These are phyloP conservation scores for Lycorma delicatula DNA, from an alignment of 1,140 invertebrate genomes.

Conservation along the genomic window DNA sequence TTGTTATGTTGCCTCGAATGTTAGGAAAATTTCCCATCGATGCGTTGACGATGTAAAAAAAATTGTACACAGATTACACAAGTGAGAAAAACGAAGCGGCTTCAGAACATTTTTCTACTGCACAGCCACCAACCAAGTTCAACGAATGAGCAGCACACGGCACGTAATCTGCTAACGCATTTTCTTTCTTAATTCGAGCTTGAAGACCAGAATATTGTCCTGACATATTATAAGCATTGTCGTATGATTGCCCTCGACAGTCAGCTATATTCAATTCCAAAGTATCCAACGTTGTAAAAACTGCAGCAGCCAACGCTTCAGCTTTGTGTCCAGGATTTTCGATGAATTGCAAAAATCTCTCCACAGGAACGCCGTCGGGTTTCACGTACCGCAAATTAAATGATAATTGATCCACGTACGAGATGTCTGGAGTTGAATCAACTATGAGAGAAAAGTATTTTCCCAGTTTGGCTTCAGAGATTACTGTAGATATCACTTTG, in stretches of 20 bases:
- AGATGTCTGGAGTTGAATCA: slow-evolving; percentile 29
- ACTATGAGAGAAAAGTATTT: slow-evolving; percentile 31
- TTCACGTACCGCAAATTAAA: slow-evolving; percentile 28
- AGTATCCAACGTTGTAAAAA: slow-evolving; percentile 10
- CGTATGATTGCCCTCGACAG: slow-evolving; percentile 28
- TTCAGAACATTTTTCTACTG: slow-evolving; percentile 28
- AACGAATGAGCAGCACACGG: slow-evolving; percentile 33
- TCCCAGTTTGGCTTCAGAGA: slow-evolving; percentile 19
- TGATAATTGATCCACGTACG: slow-evolving; percentile 27
- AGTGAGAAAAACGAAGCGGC: not conserved
- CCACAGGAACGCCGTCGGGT: not conserved
- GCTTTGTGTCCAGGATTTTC: slow-evolving; percentile 4
- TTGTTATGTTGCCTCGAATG: not conserved
- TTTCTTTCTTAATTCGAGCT: slow-evolving; percentile 30
- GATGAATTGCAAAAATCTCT: slow-evolving; percentile 11
- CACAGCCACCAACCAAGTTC: slow-evolving; percentile 28
- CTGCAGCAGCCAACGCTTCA: slow-evolving; percentile 4
- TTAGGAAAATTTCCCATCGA: not conserved
- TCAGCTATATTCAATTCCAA: slow-evolving; percentile 15
- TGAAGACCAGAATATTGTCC: slow-evolving; percentile 29
- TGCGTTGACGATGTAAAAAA: not conserved
- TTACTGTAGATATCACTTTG: slow-evolving; percentile 18
- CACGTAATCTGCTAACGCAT: slow-evolving; percentile 25
- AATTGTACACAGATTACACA: not conserved
- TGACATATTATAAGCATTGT: slow-evolving; percentile 28